phyloP scores from a whole-genome alignment of 2,888 invertebrate species.

The Mythimna ferrago region DNA sequence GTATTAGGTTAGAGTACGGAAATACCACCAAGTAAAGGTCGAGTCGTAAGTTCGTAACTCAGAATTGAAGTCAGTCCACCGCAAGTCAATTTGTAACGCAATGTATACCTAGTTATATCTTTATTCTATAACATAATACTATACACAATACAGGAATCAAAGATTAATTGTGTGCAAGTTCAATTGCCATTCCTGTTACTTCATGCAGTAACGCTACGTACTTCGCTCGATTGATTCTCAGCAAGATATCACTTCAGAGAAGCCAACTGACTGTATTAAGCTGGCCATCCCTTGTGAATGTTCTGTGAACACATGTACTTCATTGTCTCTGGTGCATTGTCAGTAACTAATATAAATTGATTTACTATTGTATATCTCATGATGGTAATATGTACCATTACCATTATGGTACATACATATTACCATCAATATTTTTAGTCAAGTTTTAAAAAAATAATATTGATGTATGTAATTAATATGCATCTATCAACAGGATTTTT shows the following conservation, averaged over 20 bases:
- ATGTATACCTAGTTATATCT: not conserved
- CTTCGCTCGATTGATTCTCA: not conserved
- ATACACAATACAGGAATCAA: too few relatives aligned
- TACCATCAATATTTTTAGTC: too few relatives aligned
- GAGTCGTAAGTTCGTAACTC: slow-evolving; percentile 1
- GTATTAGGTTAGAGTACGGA: slow-evolving; percentile 20
- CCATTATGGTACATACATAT: too few relatives aligned
- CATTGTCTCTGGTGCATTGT: too few relatives aligned
- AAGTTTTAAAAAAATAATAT: too few relatives aligned
- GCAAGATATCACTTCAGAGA: not conserved
- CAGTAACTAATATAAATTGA: too few relatives aligned
- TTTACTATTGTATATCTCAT: too few relatives aligned
- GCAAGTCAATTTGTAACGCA: slow-evolving; percentile 6
- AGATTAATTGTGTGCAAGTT: not conserved
- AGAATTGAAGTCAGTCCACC: not conserved
- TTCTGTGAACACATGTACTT: too few relatives aligned
- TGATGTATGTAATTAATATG: too few relatives aligned
- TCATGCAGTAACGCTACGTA: not conserved
- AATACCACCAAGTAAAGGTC: slow-evolving; percentile 2
- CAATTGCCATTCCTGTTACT: not conserved
- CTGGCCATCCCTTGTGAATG: not conserved
- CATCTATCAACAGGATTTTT: too few relatives aligned
- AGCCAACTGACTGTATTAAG: not conserved
- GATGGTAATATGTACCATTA: too few relatives aligned
- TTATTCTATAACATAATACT: not conserved